Conservation (phyloP, 2,113 vertebrate genomes). For the Caretta caretta region DNA sequence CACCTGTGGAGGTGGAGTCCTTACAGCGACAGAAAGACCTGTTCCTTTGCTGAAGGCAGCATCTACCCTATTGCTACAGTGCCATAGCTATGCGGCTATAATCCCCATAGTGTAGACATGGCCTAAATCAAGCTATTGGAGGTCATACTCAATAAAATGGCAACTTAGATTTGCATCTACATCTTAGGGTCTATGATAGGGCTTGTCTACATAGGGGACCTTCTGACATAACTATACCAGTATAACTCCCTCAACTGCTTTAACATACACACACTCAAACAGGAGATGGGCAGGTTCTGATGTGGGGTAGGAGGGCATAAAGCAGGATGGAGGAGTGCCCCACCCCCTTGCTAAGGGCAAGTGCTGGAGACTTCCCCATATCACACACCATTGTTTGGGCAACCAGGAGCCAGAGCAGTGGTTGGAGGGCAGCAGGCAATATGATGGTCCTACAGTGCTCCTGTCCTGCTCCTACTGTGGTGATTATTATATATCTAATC, state of each 20-base stretch:
- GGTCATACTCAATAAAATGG: no score
- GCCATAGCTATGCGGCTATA: no score
- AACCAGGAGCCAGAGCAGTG: not conserved
- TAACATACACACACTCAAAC: not conserved
- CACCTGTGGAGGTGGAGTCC: no score
- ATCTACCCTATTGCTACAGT: not conserved
- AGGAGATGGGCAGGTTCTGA: not conserved
- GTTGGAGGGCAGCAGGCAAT: not conserved
- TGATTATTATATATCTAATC: not conserved
- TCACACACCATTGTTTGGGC: not conserved
- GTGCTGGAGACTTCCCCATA: not conserved
- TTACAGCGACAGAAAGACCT: not conserved
- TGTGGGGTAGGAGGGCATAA: not conserved
- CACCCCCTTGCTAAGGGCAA: not conserved
- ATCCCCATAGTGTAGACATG: not conserved
- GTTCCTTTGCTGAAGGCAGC: not conserved
- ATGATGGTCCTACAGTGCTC: fast-evolving
- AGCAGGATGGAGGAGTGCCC: not conserved
- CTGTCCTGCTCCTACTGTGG: not conserved
- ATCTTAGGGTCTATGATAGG: no score
- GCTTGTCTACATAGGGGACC: not conserved
- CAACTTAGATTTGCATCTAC: not conserved
- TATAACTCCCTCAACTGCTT: not conserved
- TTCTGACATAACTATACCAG: no score
- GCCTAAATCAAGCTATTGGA: not conserved